Conservation (phyloP, 2,113 vertebrate genomes). For the Pollachius pollachius region DNA sequence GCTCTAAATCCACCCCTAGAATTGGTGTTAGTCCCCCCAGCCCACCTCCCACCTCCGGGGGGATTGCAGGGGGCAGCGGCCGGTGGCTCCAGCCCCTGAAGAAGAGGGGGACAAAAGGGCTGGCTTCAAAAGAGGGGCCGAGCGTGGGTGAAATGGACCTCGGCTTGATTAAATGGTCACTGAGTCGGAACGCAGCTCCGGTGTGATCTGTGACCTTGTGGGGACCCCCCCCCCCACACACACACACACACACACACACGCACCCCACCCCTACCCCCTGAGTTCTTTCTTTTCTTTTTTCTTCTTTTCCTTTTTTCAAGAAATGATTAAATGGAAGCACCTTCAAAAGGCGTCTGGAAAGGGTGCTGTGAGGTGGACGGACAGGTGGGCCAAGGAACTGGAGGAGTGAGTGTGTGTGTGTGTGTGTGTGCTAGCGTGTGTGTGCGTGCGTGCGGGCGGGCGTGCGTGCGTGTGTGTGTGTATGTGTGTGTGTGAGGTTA, state of each 20-base stretch:
- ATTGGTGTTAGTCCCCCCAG: conserved; percentile 68
- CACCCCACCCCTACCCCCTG: conserved; percentile 20
- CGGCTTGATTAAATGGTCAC: conserved; percentile 88
- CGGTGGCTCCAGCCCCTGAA: conserved; percentile 77
- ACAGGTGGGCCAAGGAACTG: conserved; percentile 57
- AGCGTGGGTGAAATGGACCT: conserved; percentile 75
- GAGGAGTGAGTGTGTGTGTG: conserved; percentile 26
- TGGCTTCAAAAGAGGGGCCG: conserved; percentile 60
- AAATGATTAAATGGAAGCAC: conserved; percentile 83
- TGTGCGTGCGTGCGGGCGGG: too few species aligned
- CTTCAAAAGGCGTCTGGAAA: conserved; percentile 73
- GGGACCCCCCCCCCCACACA: conserved; percentile 9
- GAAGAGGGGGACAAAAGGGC: conserved; percentile 76
- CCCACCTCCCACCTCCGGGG: conserved; percentile 63
- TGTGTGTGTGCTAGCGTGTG: too few species aligned
- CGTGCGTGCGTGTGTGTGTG: too few species aligned
- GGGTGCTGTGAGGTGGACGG: conserved; percentile 52
- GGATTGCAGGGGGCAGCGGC: conserved; percentile 68
- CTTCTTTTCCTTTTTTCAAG: conserved; percentile 27
- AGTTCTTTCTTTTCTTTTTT: conserved; percentile 53
- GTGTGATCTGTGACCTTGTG: conserved; percentile 82
- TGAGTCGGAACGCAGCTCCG: conserved; percentile 86
- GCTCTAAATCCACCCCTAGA: conserved; percentile 60
- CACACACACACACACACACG: too few species aligned
- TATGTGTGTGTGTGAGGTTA: neutral